Evolutionary conservation across 2,113 vertebrate genomes (phyloP).

Genomic region (Calonectris borealis): DNA sequence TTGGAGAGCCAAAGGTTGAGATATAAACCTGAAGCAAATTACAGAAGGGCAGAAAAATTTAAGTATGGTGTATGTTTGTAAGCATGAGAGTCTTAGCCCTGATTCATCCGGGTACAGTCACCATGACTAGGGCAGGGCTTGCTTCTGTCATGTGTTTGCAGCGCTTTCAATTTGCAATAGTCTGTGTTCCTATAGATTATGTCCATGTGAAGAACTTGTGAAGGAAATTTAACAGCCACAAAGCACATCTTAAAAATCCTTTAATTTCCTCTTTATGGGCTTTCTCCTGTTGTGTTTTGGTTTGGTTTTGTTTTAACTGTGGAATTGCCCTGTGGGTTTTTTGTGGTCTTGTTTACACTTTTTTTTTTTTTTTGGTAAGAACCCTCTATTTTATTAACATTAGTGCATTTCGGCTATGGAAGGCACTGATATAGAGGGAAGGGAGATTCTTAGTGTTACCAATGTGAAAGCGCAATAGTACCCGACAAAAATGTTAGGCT

Average conservation of each 20-base stretch:
- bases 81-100: background rate
- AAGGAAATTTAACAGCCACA: background rate
- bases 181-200: background rate
- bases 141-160: background rate
- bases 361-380: background rate
- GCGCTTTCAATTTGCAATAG: background rate
- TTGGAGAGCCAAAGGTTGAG: background rate
- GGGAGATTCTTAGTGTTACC: fast-evolving
- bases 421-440: background rate
- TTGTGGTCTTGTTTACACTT: background rate
- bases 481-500: background rate
- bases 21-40: background rate
- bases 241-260: background rate
- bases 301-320: background rate
- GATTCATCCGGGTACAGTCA: background rate
- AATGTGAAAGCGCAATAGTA: background rate
- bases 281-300: background rate
- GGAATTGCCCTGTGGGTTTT: background rate
- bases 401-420: background rate
- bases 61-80: fast-evolving
- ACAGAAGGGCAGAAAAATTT: background rate
- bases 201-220: background rate
- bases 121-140: background rate
- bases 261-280: background rate
- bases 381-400: background rate